Conservation (phyloP, 2,888 invertebrate species). For the Chelonus formosanus region DNA sequence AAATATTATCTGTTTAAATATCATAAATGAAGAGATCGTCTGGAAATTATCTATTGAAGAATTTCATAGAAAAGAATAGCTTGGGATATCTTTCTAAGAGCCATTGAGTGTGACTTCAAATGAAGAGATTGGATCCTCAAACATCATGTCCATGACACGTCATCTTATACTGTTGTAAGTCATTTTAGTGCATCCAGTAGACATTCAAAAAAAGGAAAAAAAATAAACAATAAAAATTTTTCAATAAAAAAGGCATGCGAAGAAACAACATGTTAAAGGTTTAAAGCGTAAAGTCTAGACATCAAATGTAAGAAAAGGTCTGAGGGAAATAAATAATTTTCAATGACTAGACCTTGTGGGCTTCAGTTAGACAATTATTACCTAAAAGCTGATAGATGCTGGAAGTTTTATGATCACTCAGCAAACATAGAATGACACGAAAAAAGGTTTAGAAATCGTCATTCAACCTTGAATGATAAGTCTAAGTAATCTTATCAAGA, state of each 20-base stretch:
- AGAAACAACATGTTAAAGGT: no score
- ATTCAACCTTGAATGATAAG: conserved; percentile 59
- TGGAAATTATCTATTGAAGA: conserved; percentile 13
- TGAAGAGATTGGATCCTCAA: conserved; percentile 27
- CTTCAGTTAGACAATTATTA: no score
- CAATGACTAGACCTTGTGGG: no score
- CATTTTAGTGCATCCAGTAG: background rate
- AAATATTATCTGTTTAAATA: conserved; percentile 27
- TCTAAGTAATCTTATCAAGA: conserved; percentile 60
- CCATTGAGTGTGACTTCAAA: background rate
- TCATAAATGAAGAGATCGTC: conserved; percentile 1
- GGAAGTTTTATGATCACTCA: no score
- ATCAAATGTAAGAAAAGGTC: no score
- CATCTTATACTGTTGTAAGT: background rate
- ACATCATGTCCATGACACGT: conserved; percentile 25
- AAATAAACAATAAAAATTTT: no score
- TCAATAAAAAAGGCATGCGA: no score
- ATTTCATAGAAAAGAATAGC: background rate
- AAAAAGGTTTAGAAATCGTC: conserved; percentile 61
- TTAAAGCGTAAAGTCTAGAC: no score
- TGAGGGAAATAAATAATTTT: no score
- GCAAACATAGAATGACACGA: conserved; percentile 23
- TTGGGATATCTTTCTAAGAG: no score
- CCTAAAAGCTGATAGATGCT: no score
- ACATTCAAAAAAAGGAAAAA: background rate